Evolutionary conservation across 2,797 vertebrate genomes (phyloP).

Genomic region (Sebastes diaconus): DNA sequence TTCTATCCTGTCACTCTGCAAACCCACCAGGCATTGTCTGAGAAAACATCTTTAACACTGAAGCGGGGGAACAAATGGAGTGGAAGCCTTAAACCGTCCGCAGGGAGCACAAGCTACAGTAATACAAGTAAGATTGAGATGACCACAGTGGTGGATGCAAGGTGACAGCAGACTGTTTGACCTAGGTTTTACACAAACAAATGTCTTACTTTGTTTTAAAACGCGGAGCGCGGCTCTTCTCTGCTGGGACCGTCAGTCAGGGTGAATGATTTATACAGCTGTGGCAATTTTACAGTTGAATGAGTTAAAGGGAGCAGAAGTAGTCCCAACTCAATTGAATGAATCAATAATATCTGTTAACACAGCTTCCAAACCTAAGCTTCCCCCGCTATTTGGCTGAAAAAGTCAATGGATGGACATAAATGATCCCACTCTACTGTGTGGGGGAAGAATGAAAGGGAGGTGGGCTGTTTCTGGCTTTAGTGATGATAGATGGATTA

Average conservation of each 20-base stretch:
- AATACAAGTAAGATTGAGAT: background rate
- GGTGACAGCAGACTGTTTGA: background rate
- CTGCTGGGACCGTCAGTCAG: background rate
- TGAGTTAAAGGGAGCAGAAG: background rate
- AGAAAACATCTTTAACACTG: background rate
- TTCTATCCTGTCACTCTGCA: background rate
- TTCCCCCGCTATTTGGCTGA: background rate
- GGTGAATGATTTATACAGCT: constrained; percentile 22
- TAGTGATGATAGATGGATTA: background rate
- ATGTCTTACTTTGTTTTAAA: constrained; percentile 3
- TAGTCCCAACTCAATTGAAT: background rate
- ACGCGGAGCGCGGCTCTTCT: background rate
- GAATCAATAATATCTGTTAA: constrained; percentile 21
- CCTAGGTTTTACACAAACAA: constrained; percentile 22
- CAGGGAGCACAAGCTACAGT: background rate
- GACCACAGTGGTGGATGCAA: constrained; percentile 3
- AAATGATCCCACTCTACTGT: background rate
- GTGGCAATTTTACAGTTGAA: background rate
- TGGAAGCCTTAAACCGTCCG: background rate
- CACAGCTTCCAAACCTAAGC: background rate
- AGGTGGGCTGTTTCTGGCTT: background rate
- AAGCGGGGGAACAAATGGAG: background rate
- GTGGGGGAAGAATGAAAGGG: background rate
- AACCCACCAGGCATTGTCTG: background rate
- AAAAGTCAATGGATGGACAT: background rate